Evolutionary conservation across 2,888 invertebrate genomes (phyloP).

Genomic region (Pachydiplax longipennis): DNA sequence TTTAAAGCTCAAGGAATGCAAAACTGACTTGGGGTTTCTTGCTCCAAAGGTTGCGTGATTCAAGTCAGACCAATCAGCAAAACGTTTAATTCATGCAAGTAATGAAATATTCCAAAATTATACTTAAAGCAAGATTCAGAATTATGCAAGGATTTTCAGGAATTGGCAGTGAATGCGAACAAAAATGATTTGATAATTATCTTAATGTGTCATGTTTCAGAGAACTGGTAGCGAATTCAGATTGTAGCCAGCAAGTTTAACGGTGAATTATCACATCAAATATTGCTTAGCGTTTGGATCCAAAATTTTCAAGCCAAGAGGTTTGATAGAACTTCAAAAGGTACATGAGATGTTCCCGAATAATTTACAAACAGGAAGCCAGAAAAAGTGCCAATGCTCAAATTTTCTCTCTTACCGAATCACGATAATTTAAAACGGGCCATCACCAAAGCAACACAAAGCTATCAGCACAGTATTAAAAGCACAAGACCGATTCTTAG

Average conservation of each 20-base stretch:
- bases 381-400: background rate
- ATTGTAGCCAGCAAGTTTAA: too few relatives aligned
- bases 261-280: too few relatives aligned
- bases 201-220: too few relatives aligned
- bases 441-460: constrained; percentile 32
- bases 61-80: background rate
- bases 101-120: background rate
- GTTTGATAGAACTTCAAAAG: too few relatives aligned
- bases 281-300: too few relatives aligned
- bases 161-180: constrained; percentile 21
- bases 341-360: background rate
- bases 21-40: background rate
- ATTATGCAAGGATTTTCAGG: constrained; percentile 12
- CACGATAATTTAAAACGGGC: background rate
- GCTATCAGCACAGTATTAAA: constrained; percentile 20
- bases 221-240: too few relatives aligned
- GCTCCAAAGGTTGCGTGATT: background rate
- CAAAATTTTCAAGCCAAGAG: too few relatives aligned
- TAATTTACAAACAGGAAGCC: background rate
- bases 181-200: background rate
- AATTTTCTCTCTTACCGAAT: background rate
- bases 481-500: constrained; percentile 20
- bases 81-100: constrained; percentile 10
- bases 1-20: background rate
- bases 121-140: background rate